Evolutionary conservation across 2,113 vertebrate genomes (phyloP), one percentile per base, ranked within the genome.

Genomic region (Melanotaenia duboulayi): DNA sequence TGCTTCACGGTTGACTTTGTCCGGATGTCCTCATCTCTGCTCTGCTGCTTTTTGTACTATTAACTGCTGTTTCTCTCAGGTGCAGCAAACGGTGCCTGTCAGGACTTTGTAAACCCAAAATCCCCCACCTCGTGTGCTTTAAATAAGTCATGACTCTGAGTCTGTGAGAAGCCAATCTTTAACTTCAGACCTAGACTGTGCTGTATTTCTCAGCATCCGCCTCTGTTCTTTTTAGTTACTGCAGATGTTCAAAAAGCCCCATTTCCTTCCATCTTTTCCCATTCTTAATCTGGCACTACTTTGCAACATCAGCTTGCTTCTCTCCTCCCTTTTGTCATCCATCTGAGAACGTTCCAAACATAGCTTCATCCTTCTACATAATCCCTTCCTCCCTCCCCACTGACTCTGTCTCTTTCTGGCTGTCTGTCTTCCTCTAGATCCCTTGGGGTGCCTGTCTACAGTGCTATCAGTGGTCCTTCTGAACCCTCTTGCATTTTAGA

Each of bases 91-190:
- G 28, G 25, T 7, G 28, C 37, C 57, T 68, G 64, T 67, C 63
- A 74, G 57, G 67, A 62, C 48, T 42, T 23, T 32, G 56, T 42
- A 48, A 49, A 54, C 68, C 69, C 49, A 83, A 87, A 89, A 81
- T 83, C 67, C 80, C 61, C 71, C 17, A 32, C 55, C 72, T 56
- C 20, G 20, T 73, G 63, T 37, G 54, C 44, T 17, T 54, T 91
- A 55, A 90, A 87, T 86, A 88, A 85, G 64, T 90, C 42, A 85
- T 89, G 83, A 87, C 55, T 62, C 20, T 55, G 42, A 11, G 0
- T 73, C 24, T 48, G 13, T 40, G 37, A 67, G 66, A 71, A 22
- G 51, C 61, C 39, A 35, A 22, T 14, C 16, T 63, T 71, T 1
- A 74, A 54, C 71, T 69, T 58, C 19, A 17, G 49, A 57, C 11